Percentiles rank a stretch among this genome's conserved stretches.
phyloP scores from a whole-genome alignment of 2,888 invertebrate species.

The Neocrepidodera transversa region DNA sequence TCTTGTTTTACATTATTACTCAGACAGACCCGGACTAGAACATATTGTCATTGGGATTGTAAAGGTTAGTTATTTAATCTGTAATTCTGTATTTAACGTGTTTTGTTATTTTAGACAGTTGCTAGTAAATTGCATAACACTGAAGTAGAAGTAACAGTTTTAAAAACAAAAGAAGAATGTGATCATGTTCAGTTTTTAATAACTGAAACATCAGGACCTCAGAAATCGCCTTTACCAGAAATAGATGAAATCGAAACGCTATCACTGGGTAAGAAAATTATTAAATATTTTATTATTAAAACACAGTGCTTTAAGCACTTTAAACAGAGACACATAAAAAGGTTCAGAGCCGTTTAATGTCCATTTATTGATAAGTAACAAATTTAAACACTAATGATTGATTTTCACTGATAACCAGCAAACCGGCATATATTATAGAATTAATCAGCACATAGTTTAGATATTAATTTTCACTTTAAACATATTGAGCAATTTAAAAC shows the following conservation, averaged over 20 bases:
- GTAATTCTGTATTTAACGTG: neutral
- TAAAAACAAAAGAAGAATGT: constrained; percentile 86
- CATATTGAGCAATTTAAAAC: no score
- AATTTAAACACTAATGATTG: no score
- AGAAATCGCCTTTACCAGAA: constrained; percentile 70
- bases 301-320: no score
- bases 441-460: no score
- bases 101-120: constrained; percentile 72
- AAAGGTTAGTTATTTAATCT: constrained; percentile 69
- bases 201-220: constrained; percentile 78
- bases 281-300: no score
- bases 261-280: constrained; percentile 73
- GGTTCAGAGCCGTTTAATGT: no score
- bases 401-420: no score
- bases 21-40: constrained; percentile 91
- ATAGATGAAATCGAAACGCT: constrained; percentile 76
- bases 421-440: no score
- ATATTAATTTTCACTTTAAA: no score
- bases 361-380: no score
- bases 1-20: constrained; percentile 92
- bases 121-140: constrained; percentile 92
- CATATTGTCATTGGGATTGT: constrained; percentile 97
- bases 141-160: constrained; percentile 89
- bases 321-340: no score
- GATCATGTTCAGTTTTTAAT: constrained; percentile 94